A percentile compares a stretch with the other conserved stretches of the same genome.
Evolutionary conservation across 2,797 vertebrate species (phyloP).

Genomic region (Rhyacichthys aspro): DNA sequence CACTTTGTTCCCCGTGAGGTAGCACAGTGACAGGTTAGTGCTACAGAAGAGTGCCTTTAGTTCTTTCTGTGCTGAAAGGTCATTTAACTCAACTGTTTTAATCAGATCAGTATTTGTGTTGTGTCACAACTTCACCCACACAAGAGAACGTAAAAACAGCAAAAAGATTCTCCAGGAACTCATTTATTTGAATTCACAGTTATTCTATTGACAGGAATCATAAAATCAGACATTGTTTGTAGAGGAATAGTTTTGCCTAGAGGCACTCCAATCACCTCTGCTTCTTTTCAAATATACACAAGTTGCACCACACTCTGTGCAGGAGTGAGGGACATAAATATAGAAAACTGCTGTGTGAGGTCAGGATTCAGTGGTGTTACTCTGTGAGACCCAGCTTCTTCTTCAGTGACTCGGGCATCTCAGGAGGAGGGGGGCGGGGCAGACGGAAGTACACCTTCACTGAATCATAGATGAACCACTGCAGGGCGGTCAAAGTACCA

Average conservation of each 20-base stretch:
- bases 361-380: slow-evolving; percentile 51
- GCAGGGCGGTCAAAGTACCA: slow-evolving; percentile 92
- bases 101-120: no score
- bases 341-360: slow-evolving; percentile 60
- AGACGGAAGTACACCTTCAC: slow-evolving; percentile 97
- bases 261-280: slow-evolving; percentile 14
- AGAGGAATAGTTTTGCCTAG: slow-evolving; percentile 35
- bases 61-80: no score
- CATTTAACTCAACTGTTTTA: no score
- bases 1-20: no score
- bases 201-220: slow-evolving; percentile 67
- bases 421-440: slow-evolving; percentile 92
- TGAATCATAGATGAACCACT: slow-evolving; percentile 97
- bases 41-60: no score
- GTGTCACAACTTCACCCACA: no score
- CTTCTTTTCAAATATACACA: slow-evolving; percentile 61
- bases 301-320: slow-evolving; percentile 29
- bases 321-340: slow-evolving; percentile 68
- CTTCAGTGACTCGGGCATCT: slow-evolving; percentile 96
- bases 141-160: neutral
- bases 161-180: slow-evolving; percentile 33
- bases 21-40: no score
- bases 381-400: slow-evolving; percentile 91
- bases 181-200: slow-evolving; percentile 65
- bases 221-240: slow-evolving; percentile 70